A percentile compares a stretch with the other conserved stretches of the same genome.
phyloP scores from a whole-genome alignment of 2,113 vertebrate species.

The Notarius lentiginosus region DNA sequence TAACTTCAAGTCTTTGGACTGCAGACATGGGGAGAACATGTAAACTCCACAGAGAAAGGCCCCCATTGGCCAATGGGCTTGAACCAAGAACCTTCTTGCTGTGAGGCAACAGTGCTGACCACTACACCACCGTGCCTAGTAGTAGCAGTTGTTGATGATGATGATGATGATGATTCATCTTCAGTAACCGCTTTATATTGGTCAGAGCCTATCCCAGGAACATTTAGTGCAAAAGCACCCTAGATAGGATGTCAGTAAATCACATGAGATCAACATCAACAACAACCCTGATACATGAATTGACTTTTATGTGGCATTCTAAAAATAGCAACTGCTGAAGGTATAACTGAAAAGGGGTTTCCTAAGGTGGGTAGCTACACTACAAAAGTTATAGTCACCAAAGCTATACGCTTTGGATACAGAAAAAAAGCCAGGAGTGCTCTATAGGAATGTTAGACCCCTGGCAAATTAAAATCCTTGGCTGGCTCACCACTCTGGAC shows the following conservation, averaged over 20 bases:
- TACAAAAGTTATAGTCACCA: background rate
- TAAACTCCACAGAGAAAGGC: too few species aligned
- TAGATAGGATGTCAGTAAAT: background rate
- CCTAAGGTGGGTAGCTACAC: background rate
- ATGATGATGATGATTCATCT: background rate
- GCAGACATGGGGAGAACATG: too few species aligned
- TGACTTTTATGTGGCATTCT: too few species aligned
- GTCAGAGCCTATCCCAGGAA: background rate
- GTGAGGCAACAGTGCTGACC: too few species aligned
- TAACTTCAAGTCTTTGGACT: too few species aligned
- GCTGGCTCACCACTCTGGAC: background rate
- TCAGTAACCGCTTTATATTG: background rate
- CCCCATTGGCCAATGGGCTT: too few species aligned
- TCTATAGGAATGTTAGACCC: background rate
- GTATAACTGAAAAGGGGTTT: background rate
- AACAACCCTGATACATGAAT: background rate
- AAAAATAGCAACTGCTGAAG: background rate
- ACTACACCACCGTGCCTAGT: too few species aligned
- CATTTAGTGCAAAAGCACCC: background rate
- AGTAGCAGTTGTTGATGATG: background rate
- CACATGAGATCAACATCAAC: background rate
- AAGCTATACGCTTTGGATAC: background rate
- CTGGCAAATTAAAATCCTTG: background rate
- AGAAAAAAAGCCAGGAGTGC: background rate
- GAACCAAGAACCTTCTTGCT: too few species aligned